Evolutionary conservation across 2,797 vertebrate species (phyloP).

Genomic region (Crotalus adamanteus): DNA sequence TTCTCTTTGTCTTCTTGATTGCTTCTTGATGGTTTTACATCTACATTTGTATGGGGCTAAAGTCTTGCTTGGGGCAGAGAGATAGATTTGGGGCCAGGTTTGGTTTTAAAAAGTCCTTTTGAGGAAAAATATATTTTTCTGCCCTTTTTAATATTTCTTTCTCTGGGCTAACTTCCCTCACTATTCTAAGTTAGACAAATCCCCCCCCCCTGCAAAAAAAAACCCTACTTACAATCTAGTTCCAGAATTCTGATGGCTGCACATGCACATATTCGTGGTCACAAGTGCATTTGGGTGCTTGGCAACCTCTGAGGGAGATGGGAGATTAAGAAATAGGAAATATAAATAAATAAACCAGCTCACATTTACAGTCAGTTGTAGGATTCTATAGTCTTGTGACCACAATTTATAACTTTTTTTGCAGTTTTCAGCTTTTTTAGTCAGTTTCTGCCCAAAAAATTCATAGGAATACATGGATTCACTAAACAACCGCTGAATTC

Average conservation of each 20-base stretch:
- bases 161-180: too few relatives aligned
- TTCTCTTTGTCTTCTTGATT: too few relatives aligned
- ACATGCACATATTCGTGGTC: background rate
- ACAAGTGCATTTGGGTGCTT: background rate
- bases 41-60: too few relatives aligned
- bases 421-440: background rate
- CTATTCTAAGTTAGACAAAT: background rate
- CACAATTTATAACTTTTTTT: background rate
- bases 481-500: background rate
- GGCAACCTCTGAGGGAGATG: background rate
- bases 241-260: background rate
- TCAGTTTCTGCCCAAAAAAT: background rate
- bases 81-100: too few relatives aligned
- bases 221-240: background rate
- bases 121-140: too few relatives aligned
- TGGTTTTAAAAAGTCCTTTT: too few relatives aligned
- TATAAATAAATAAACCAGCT: background rate
- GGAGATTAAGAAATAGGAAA: background rate
- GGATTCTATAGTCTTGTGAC: background rate
- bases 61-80: too few relatives aligned
- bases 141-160: too few relatives aligned
- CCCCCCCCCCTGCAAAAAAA: background rate
- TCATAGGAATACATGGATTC: background rate
- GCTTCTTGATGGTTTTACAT: too few relatives aligned
- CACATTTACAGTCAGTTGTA: background rate